Conservation (phyloP, 2,113 vertebrate species). For the Vanacampus margaritifer region DNA sequence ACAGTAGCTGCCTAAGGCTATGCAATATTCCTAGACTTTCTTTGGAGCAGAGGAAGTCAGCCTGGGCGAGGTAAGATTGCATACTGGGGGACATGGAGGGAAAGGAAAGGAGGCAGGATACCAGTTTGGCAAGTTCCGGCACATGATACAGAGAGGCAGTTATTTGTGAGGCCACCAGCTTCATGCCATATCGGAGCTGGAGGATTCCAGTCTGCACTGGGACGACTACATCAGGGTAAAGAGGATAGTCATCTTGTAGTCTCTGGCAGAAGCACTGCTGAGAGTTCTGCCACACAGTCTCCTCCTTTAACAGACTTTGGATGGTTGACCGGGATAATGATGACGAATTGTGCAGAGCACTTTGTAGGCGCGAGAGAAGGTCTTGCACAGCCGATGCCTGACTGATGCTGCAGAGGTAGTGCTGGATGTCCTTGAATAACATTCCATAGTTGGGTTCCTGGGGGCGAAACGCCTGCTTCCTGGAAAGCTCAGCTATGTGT, state of each 20-base stretch:
- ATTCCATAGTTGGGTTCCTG: constrained; percentile 74
- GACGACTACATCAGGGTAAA: constrained; percentile 80
- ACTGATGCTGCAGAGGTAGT: constrained; percentile 85
- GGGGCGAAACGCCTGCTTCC: constrained; percentile 90
- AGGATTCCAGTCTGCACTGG: constrained; percentile 83
- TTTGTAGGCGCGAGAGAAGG: constrained; percentile 81
- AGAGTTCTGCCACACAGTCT: constrained; percentile 89
- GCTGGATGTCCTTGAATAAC: constrained; percentile 87
- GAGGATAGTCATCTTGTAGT: constrained; percentile 80
- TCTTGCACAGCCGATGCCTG: constrained; percentile 77
- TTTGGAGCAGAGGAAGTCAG: constrained; percentile 84
- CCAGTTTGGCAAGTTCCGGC: constrained; percentile 71
- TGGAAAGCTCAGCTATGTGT: constrained; percentile 77
- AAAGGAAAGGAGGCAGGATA: constrained; percentile 79
- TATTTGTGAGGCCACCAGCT: constrained; percentile 85
- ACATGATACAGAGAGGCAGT: constrained; percentile 56
- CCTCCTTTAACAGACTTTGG: constrained; percentile 85
- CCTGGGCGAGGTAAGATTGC: constrained; percentile 80
- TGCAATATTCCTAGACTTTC: constrained; percentile 77
- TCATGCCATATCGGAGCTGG: constrained; percentile 89
- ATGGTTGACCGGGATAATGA: constrained; percentile 70
- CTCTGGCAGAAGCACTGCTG: constrained; percentile 85
- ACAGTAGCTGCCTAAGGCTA: constrained; percentile 74
- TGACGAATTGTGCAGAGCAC: constrained; percentile 65
- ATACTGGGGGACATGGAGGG: constrained; percentile 74